phyloP scores from a whole-genome alignment of 2,888 invertebrate genomes.

The Hedychridium roseum region DNA sequence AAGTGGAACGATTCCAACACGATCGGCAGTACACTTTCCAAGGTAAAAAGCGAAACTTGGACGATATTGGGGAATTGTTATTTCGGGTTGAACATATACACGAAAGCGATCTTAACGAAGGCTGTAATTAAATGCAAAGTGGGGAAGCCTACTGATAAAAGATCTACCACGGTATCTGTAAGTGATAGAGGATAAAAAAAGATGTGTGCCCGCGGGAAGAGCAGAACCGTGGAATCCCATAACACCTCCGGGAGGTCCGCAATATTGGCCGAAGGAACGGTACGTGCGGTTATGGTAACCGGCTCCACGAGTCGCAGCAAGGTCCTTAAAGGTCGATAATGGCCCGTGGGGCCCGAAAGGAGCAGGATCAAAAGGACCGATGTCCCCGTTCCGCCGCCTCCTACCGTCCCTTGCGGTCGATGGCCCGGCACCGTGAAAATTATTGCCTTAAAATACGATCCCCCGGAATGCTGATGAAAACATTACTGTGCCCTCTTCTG shows the following conservation, averaged over 20 bases:
- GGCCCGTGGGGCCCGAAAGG: slow-evolving; percentile 36
- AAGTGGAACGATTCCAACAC: too few relatives aligned
- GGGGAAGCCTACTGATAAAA: too few relatives aligned
- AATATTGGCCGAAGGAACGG: slow-evolving; percentile 33
- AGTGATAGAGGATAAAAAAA: too few relatives aligned
- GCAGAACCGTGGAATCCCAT: slow-evolving; percentile 33
- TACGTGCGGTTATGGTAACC: slow-evolving; percentile 48
- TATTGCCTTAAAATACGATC: slow-evolving; percentile 39
- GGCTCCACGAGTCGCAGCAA: slow-evolving; percentile 45
- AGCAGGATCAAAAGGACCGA: slow-evolving; percentile 43
- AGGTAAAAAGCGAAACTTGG: too few relatives aligned
- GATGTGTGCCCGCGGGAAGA: not conserved
- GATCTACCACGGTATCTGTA: too few relatives aligned
- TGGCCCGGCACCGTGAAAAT: slow-evolving; percentile 35
- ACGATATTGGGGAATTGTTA: too few relatives aligned
- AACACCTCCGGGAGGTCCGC: slow-evolving; percentile 42
- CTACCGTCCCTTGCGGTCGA: slow-evolving; percentile 29
- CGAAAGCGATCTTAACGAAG: too few relatives aligned
- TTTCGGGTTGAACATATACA: too few relatives aligned
- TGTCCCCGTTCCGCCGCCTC: slow-evolving; percentile 44
- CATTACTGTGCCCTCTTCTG: slow-evolving; percentile 25
- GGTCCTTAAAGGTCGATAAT: slow-evolving; percentile 56
- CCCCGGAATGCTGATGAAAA: slow-evolving; percentile 38
- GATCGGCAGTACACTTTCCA: too few relatives aligned
- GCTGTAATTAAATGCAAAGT: too few relatives aligned